phyloP scores from a whole-genome alignment of 2,113 vertebrate species.

The Poeciliopsis prolifica region DNA sequence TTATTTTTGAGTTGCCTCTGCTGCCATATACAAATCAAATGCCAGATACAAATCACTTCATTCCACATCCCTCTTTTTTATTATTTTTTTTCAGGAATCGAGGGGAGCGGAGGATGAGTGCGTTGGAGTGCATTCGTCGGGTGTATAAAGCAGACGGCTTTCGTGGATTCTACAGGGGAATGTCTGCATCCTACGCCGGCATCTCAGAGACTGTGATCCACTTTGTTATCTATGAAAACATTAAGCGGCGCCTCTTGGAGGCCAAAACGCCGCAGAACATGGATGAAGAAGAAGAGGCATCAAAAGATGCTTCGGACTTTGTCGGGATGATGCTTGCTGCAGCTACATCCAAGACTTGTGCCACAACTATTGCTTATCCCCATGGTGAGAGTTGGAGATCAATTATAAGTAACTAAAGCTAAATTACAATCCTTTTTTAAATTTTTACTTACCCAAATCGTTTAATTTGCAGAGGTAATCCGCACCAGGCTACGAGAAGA shows the following conservation, averaged over 20 bases:
- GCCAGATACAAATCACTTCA: too few relatives aligned
- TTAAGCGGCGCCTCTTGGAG: constrained; percentile 92
- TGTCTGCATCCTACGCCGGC: constrained; percentile 97
- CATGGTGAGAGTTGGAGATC: constrained; percentile 83
- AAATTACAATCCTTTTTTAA: background rate
- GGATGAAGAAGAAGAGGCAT: constrained; percentile 87
- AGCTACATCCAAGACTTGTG: constrained; percentile 97
- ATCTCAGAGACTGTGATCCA: constrained; percentile 99
- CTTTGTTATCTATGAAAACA: constrained; percentile 99
- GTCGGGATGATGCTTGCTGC: constrained; percentile 97
- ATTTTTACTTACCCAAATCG: background rate
- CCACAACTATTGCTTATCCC: constrained; percentile 95
- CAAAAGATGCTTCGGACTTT: constrained; percentile 93
- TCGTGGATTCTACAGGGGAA: constrained; percentile 95
- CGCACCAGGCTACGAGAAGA: constrained; percentile 97
- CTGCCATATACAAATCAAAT: too few relatives aligned
- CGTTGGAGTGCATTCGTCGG: constrained; percentile 89
- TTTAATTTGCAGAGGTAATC: constrained; percentile 87
- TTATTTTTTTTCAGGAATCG: constrained; percentile 82
- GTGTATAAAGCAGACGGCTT: constrained; percentile 91
- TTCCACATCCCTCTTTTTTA: background rate
- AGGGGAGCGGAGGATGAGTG: constrained; percentile 91
- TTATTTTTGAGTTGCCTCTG: too few relatives aligned
- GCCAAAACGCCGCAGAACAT: constrained; percentile 85
- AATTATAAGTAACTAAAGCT: background rate